Percentiles rank a stretch among this genome's conserved stretches.
phyloP scores from a whole-genome alignment of 2,888 invertebrate species.

The Cistogaster globosa region DNA sequence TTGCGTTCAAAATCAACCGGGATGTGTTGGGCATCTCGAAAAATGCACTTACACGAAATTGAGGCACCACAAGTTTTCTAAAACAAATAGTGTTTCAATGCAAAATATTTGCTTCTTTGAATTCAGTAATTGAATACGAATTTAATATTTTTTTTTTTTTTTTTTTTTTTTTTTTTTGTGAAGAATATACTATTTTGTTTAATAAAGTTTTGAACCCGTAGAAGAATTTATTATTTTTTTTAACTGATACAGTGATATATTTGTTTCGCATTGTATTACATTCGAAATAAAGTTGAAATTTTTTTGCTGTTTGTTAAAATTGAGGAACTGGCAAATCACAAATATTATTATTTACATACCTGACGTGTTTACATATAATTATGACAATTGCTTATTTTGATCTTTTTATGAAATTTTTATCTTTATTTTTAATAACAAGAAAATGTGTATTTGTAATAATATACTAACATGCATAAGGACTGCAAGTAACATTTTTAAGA shows the following conservation, averaged over 20 bases:
- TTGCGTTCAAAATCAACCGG: too few species aligned
- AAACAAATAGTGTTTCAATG: too few species aligned
- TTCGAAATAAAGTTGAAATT: conserved; percentile 29
- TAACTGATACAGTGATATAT: conserved; percentile 41
- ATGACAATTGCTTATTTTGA: conserved; percentile 69
- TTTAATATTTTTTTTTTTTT: too few species aligned
- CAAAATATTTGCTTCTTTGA: too few species aligned
- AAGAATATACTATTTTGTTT: too few species aligned
- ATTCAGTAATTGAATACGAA: background rate
- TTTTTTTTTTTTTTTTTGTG: too few species aligned
- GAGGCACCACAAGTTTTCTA: too few species aligned
- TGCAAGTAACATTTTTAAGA: background rate
- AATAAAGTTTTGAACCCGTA: background rate
- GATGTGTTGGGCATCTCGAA: too few species aligned
- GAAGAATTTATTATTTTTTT: conserved; percentile 7
- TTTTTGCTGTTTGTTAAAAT: conserved; percentile 50
- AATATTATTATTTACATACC: conserved; percentile 66
- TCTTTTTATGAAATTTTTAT: conserved; percentile 13
- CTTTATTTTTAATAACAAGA: conserved; percentile 16
- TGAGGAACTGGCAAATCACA: conserved; percentile 70
- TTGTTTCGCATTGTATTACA: conserved; percentile 26
- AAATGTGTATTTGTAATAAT: conserved; percentile 29
- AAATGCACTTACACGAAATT: too few species aligned
- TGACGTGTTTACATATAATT: conserved; percentile 71
- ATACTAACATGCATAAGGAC: conserved; percentile 33